A percentile compares a stretch with the other conserved stretches of the same genome.
These are phyloP conservation scores for Formica aserva DNA, from an alignment of 2,888 invertebrate species.

Conservation along the genomic window DNA sequence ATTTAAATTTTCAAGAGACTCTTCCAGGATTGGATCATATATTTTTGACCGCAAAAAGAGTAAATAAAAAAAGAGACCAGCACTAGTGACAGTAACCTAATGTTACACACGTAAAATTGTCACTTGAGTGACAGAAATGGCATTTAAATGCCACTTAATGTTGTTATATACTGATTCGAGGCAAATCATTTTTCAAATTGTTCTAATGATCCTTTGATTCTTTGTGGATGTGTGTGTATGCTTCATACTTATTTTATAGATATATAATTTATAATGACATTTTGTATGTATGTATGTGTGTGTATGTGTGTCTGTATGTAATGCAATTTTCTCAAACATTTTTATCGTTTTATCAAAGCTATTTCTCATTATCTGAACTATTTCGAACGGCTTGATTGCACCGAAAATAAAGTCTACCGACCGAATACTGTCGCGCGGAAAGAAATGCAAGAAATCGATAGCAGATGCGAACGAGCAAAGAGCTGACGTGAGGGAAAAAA, in stretches of 20 bases:
- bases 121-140: neutral
- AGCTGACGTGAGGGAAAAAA: neutral
- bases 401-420: conserved; percentile 30
- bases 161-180: neutral
- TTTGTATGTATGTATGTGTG: too few species aligned
- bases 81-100: neutral
- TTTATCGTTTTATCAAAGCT: conserved; percentile 17
- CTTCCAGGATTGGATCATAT: neutral
- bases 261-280: neutral
- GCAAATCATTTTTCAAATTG: conserved; percentile 16
- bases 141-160: too few species aligned
- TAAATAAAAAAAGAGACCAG: neutral
- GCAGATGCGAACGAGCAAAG: conserved; percentile 16
- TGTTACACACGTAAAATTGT: neutral
- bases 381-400: conserved; percentile 26
- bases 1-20: conserved; percentile 43
- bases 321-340: neutral
- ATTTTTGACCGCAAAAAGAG: conserved; percentile 1
- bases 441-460: conserved; percentile 45
- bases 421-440: neutral
- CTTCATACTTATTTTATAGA: neutral
- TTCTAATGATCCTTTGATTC: neutral
- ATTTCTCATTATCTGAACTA: conserved; percentile 19
- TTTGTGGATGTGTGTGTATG: too few species aligned
- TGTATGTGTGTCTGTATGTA: neutral